Base-by-base conservation (phyloP, 2,888 invertebrate genomes). In the Allolobophora icterica region DNA sequence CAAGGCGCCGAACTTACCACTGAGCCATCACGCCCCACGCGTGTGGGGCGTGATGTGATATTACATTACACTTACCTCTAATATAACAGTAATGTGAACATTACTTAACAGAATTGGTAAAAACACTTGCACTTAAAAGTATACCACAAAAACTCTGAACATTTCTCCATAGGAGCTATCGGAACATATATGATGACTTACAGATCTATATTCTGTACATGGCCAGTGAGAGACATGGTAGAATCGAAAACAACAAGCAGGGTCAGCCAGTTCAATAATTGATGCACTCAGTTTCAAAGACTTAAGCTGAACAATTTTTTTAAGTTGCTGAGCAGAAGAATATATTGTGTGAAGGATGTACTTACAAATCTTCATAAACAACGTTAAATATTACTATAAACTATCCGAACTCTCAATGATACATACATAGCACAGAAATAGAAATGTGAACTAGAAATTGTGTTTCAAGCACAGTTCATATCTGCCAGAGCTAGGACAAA, bases 361-460 rank as follows among this genome's bases (percentile, higher is more conserved):
- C 71, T 71, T 71, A 71, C 71, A 71, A 71, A n/a, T 71, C 71
- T n/a, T 71, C 30, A n/a, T n/a, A 71, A 30, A 71, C n/a, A 71
- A 4, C 13, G 13, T n/a, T 71, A 71, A 71, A n/a, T 71, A 71
- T n/a, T 3, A 71, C 52, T 52, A 71, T 6, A 71, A 71, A 30
- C 71, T n/a, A 71, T 71, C 0, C 1, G 71, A 71, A 71, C n/a
- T 71, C 71, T n/a, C 71, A n/a, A n/a, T 11, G n/a, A 71, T 30
- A 58, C 45, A 45, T 19, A 45, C 58, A 58, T n/a, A 71, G 71
- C 71, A 71, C n/a, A n/a, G 71, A n/a, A n/a, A n/a, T n/a, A n/a
- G n/a, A n/a, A n/a, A n/a, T n/a, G n/a, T 71, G 71, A 71, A 71
- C 71, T 71, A 71, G n/a, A 71, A 71, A 30, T n/a, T 71, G 71